These are phyloP conservation scores for Octopus bimaculoides DNA, from an alignment of 1,140 invertebrate genomes.

Conservation along the genomic window DNA sequence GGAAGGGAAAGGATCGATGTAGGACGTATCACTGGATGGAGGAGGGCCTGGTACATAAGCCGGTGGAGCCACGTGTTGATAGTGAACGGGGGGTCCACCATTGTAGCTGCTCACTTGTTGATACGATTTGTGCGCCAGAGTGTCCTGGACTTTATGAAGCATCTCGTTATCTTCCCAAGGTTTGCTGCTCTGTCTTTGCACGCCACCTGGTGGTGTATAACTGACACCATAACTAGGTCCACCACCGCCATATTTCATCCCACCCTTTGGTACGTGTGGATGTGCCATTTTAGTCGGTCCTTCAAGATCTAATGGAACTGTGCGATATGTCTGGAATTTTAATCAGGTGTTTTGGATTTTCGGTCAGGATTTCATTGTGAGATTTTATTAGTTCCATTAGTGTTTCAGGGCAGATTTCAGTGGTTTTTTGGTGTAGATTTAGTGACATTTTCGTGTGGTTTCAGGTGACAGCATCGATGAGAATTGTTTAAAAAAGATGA, in stretches of 20 bases:
- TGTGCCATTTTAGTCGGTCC: neutral
- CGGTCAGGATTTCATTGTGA: too few relatives aligned
- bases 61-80: neutral
- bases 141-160: neutral
- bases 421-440: too few relatives aligned
- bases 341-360: too few relatives aligned
- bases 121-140: neutral
- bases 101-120: neutral
- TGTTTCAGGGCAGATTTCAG: too few relatives aligned
- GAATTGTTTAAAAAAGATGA: too few relatives aligned
- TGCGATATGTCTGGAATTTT: constrained; percentile 5
- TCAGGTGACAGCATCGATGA: too few relatives aligned
- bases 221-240: neutral
- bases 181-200: neutral
- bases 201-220: neutral
- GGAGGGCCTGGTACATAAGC: neutral
- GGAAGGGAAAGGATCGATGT: neutral
- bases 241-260: neutral
- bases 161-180: constrained; percentile 6
- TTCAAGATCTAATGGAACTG: neutral
- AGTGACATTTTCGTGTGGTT: too few relatives aligned
- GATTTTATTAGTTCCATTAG: too few relatives aligned
- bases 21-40: neutral
- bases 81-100: neutral
- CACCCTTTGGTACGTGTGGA: neutral